phyloP scores from a whole-genome alignment of 2,797 vertebrate genomes.

The Erpetoichthys calabaricus region DNA sequence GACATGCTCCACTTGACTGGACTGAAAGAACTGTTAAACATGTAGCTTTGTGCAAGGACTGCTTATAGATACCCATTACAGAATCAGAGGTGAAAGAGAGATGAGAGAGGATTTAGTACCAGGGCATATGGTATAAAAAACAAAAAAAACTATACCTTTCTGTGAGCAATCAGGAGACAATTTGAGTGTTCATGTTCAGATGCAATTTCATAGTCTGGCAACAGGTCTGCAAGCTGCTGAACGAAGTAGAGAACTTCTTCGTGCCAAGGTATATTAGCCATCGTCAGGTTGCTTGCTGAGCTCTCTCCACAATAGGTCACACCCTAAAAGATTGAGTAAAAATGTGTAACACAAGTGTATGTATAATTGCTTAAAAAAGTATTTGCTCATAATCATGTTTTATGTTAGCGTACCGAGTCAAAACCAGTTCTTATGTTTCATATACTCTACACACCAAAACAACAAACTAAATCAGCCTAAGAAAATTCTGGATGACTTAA shows the following conservation, averaged over 20 bases:
- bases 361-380: too few species aligned
- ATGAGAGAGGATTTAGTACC: neutral
- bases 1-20: too few species aligned
- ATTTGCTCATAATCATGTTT: too few species aligned
- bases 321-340: constrained; percentile 42
- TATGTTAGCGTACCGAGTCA: too few species aligned
- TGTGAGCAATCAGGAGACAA: constrained; percentile 78
- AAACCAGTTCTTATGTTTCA: too few species aligned
- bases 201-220: constrained; percentile 71
- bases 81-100: neutral
- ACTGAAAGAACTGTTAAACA: too few species aligned
- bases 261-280: constrained; percentile 93
- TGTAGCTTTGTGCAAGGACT: too few species aligned
- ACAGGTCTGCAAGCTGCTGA: constrained; percentile 57
- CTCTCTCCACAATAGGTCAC: constrained; percentile 91
- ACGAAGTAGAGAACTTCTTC: constrained; percentile 77
- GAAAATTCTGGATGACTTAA: too few species aligned
- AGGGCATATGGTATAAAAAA: too few species aligned
- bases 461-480: too few species aligned
- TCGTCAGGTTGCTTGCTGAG: constrained; percentile 78
- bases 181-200: constrained; percentile 90
- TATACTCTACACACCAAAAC: too few species aligned
- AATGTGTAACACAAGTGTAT: too few species aligned
- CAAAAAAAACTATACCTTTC: constrained; percentile 53
- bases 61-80: neutral